These are phyloP conservation scores for Podarcis cretensis DNA, from an alignment of 2,113 vertebrate genomes.

Conservation along the genomic window DNA sequence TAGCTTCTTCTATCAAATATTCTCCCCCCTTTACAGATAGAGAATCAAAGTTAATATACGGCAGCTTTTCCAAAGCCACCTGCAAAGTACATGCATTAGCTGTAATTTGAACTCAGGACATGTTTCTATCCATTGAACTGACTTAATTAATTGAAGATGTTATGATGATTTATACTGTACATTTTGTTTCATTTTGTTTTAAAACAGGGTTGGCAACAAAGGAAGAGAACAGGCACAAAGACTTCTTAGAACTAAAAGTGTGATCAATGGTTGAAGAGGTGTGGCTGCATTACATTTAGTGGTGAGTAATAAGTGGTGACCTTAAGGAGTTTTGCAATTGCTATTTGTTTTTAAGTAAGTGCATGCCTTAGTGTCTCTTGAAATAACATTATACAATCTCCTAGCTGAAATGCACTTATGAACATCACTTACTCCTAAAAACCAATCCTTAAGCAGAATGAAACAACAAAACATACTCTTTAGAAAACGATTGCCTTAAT, in stretches of 20 bases:
- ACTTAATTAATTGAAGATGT: slow-evolving; percentile 46
- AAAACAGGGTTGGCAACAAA: slow-evolving; percentile 58
- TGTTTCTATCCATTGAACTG: neutral
- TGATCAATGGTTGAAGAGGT: neutral
- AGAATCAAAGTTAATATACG: neutral
- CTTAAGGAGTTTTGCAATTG: slow-evolving; percentile 1
- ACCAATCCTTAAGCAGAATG: neutral
- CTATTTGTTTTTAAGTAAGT: slow-evolving; percentile 51
- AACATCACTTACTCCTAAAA: neutral
- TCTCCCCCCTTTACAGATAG: neutral
- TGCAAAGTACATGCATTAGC: neutral
- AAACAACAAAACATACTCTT: neutral
- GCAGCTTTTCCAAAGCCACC: neutral
- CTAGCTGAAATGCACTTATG: neutral
- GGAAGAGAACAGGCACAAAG: slow-evolving; percentile 42
- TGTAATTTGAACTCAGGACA: slow-evolving; percentile 13
- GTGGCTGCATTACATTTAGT: slow-evolving; percentile 4
- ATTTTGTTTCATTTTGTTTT: neutral
- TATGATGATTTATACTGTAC: neutral
- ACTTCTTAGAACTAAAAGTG: slow-evolving; percentile 40
- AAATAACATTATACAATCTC: neutral
- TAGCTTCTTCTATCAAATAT: neutral
- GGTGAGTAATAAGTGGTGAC: neutral
- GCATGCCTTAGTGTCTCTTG: slow-evolving; percentile 52
- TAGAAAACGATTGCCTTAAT: neutral